Evolutionary conservation across 1,140 invertebrate species (phyloP).

Genomic region (Pectinophora gossypiella): DNA sequence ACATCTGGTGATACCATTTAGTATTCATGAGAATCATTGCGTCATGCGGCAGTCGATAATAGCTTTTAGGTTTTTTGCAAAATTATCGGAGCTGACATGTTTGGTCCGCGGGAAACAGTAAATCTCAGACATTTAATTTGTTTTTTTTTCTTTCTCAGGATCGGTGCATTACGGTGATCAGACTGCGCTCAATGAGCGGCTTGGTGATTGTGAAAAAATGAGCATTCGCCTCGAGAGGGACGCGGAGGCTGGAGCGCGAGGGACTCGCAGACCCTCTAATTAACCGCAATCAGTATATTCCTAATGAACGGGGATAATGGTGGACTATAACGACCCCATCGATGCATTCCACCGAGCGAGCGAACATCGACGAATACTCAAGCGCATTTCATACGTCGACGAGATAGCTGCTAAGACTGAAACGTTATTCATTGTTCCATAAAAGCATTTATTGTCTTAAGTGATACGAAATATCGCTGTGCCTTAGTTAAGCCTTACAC

Average conservation of each 20-base stretch:
- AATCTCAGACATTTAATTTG: constrained; percentile 1
- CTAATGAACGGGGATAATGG: constrained; percentile 72
- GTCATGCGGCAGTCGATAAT: constrained; percentile 8
- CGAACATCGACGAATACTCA: constrained; percentile 49
- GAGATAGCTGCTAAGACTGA: constrained; percentile 67
- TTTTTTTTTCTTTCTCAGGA: constrained; percentile 53
- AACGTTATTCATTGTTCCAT: constrained; percentile 54
- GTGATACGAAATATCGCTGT: constrained; percentile 58
- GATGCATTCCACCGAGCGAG: constrained; percentile 62
- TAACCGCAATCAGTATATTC: constrained; percentile 74
- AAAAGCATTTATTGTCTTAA: constrained; percentile 60
- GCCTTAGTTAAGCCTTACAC: constrained; percentile 59
- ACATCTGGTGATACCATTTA: constrained; percentile 57
- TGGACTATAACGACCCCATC: constrained; percentile 68
- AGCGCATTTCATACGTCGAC: constrained; percentile 57
- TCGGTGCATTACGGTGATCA: constrained; percentile 59
- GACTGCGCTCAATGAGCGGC: constrained; percentile 62
- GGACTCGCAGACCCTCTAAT: constrained; percentile 64
- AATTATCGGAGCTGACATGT: neutral
- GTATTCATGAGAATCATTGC: constrained; percentile 40
- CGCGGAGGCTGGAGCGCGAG: constrained; percentile 52
- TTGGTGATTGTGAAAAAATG: constrained; percentile 67
- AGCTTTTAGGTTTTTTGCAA: neutral
- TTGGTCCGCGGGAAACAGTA: neutral
- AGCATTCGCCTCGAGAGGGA: constrained; percentile 57